phyloP scores from a whole-genome alignment of 2,888 invertebrate species.

The Megalurothrips usitatus region DNA sequence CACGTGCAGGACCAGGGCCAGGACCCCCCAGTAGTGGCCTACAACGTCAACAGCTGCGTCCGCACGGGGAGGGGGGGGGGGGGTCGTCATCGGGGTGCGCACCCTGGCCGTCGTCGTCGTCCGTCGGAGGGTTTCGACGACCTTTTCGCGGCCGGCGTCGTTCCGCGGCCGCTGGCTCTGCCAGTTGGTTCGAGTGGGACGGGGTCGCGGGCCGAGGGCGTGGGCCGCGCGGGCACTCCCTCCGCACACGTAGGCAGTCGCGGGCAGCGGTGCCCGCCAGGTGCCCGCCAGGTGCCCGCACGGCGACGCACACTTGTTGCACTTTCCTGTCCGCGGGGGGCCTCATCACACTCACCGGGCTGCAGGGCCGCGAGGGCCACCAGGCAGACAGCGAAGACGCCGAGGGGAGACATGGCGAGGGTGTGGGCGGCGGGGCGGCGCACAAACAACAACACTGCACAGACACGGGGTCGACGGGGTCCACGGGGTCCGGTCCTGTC shows the following conservation, averaged over 20 bases:
- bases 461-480: neutral
- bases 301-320: neutral
- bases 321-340: neutral
- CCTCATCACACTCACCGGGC: neutral
- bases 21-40: too few species aligned
- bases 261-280: neutral
- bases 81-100: too few species aligned
- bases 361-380: slow-evolving; percentile 3
- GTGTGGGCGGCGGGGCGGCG: neutral
- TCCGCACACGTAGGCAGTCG: neutral
- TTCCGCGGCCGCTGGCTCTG: too few species aligned
- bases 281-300: neutral
- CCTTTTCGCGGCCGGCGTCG: too few species aligned
- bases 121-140: too few species aligned
- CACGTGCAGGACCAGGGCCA: too few species aligned
- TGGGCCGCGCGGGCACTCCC: neutral
- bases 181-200: neutral
- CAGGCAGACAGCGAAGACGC: neutral
- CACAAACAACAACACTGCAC: neutral
- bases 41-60: too few species aligned
- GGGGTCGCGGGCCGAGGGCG: neutral
- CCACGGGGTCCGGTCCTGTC: neutral
- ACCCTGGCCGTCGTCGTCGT: too few species aligned
- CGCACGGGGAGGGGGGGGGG: too few species aligned
- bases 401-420: neutral